Conservation (phyloP, 2,797 vertebrate species). For the Lutjanus campechanus region DNA sequence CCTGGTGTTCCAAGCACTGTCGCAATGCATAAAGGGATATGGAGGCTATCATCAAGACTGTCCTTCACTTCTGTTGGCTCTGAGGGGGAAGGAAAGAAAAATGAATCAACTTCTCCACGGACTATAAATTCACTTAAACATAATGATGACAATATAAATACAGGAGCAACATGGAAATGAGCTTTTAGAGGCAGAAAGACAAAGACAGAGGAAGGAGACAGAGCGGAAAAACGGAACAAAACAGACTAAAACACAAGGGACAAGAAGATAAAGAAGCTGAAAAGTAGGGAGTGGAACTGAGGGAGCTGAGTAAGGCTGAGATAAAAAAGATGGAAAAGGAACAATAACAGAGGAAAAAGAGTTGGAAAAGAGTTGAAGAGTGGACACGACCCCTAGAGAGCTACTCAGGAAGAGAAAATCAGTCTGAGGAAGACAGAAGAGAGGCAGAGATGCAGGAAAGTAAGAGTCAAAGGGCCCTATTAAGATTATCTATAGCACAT, state of each 20-base stretch:
- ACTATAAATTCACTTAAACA: slow-evolving; percentile 8
- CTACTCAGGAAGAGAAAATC: background rate
- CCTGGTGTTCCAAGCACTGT: slow-evolving; percentile 53
- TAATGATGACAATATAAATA: background rate
- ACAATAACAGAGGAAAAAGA: background rate
- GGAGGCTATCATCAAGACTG: slow-evolving; percentile 92
- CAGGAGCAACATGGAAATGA: slow-evolving; percentile 18
- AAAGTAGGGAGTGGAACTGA: background rate
- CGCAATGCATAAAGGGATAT: slow-evolving; percentile 70
- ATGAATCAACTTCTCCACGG: background rate
- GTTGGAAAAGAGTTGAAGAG: background rate
- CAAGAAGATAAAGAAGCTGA: background rate
- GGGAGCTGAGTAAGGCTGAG: background rate
- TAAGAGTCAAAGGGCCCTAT: background rate
- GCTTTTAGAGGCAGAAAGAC: slow-evolving; percentile 13
- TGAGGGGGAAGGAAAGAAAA: slow-evolving; percentile 65
- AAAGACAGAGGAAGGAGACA: slow-evolving; percentile 5
- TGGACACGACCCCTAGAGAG: background rate
- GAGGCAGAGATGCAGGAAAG: background rate
- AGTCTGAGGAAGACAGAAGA: background rate
- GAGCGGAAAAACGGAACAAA: slow-evolving; percentile 11
- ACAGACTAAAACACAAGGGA: background rate
- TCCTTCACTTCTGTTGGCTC: slow-evolving; percentile 94
- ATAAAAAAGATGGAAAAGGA: background rate
- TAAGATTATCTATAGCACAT: too few species aligned